A percentile compares a stretch with the other conserved stretches of the same genome.
Evolutionary conservation across 1,140 invertebrate species (phyloP).

Genomic region (Drosophila albomicans): DNA sequence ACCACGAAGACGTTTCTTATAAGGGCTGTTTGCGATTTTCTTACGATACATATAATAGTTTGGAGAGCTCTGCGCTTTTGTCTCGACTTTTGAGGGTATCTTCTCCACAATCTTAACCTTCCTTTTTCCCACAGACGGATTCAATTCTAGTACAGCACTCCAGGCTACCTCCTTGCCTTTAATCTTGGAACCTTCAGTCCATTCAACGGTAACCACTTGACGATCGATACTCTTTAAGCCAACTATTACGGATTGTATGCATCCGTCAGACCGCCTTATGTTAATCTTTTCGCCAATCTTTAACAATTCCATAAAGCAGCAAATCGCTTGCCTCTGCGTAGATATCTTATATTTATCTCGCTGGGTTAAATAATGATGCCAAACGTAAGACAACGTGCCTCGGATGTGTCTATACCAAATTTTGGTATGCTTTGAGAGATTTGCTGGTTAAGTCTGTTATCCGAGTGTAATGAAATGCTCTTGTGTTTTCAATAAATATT

Average conservation of each 20-base stretch:
- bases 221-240: slow-evolving; percentile 94
- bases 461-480: slow-evolving; percentile 11
- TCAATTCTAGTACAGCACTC: slow-evolving; percentile 93
- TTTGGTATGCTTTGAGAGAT: slow-evolving; percentile 26
- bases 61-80: background rate
- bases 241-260: slow-evolving; percentile 96
- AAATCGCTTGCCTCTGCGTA: background rate
- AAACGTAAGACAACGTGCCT: background rate
- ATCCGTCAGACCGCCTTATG: slow-evolving; percentile 96
- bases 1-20: slow-evolving; percentile 15
- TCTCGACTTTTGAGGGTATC: background rate
- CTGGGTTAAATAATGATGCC: background rate
- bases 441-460: slow-evolving; percentile 16
- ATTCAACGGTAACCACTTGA: slow-evolving; percentile 97
- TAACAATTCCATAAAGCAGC: slow-evolving; percentile 80
- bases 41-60: slow-evolving; percentile 33
- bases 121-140: slow-evolving; percentile 86
- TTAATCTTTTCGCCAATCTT: slow-evolving; percentile 92
- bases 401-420: slow-evolving; percentile 2
- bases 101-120: background rate
- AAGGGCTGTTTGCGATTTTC: slow-evolving; percentile 15
- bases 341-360: background rate
- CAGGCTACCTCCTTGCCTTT: slow-evolving; percentile 99
- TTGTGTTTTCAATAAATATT: background rate
- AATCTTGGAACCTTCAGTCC: slow-evolving; percentile 98